A percentile compares a stretch with the other conserved stretches of the same genome.
Conservation (phyloP, 2,888 invertebrate species). For the Invenusta paracnida region DNA sequence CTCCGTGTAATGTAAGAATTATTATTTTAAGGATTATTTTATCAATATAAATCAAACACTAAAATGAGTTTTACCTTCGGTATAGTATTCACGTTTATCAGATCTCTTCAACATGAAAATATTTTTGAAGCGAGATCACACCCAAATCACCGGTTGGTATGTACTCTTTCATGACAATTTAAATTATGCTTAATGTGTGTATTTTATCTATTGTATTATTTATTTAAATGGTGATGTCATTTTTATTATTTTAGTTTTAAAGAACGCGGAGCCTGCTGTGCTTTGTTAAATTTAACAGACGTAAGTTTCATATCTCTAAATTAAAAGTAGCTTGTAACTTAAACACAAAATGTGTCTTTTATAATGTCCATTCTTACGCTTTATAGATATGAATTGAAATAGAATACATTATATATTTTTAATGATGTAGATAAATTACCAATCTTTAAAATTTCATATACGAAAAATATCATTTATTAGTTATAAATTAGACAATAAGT, state of each 20-base stretch:
- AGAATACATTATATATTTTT: too few species aligned
- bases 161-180: neutral
- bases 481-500: too few species aligned
- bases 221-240: too few species aligned
- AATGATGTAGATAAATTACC: too few species aligned
- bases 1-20: slow-evolving; percentile 78
- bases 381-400: too few species aligned
- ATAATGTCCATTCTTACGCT: too few species aligned
- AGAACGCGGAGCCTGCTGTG: slow-evolving; percentile 84
- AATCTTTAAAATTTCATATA: too few species aligned
- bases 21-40: neutral
- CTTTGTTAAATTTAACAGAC: slow-evolving; percentile 71
- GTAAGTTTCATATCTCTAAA: slow-evolving; percentile 48
- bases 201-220: too few species aligned
- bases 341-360: too few species aligned
- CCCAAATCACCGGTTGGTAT: slow-evolving; percentile 76
- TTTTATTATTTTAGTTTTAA: slow-evolving; percentile 70
- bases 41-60: neutral
- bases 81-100: slow-evolving; percentile 78
- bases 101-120: slow-evolving; percentile 75
- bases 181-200: neutral
- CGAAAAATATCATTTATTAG: too few species aligned
- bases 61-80: slow-evolving; percentile 42
- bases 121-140: slow-evolving; percentile 85
- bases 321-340: too few species aligned